Conservation (phyloP, 2,888 invertebrate species). For the Chrysolina haemoptera region DNA sequence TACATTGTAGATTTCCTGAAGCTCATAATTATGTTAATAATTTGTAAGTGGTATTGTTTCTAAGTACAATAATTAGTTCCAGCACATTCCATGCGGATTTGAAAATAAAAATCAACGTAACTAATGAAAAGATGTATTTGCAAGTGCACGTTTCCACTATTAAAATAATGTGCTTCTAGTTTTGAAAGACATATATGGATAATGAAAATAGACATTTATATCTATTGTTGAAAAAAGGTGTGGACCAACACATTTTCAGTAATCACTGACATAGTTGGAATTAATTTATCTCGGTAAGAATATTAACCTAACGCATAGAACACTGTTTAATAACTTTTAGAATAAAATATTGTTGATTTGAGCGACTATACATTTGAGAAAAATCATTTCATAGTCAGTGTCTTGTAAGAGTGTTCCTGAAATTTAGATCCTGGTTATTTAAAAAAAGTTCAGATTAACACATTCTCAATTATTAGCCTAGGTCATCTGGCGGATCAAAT, state of each 20-base stretch:
- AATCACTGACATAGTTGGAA: too few relatives aligned
- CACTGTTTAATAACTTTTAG: too few relatives aligned
- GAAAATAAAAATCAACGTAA: neutral
- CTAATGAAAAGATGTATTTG: neutral
- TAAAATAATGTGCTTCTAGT: neutral
- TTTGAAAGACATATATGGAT: neutral
- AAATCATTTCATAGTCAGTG: too few relatives aligned
- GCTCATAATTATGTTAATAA: neutral
- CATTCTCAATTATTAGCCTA: too few relatives aligned
- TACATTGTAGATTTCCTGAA: neutral
- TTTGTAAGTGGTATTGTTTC: neutral
- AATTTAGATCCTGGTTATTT: too few relatives aligned
- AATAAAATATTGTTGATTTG: too few relatives aligned
- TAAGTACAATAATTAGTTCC: neutral
- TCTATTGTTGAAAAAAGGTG: neutral
- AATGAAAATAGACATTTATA: neutral
- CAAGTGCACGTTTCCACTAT: constrained; percentile 7
- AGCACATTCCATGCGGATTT: neutral
- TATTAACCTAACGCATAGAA: too few relatives aligned
- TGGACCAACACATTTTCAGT: neutral
- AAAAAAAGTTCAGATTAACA: too few relatives aligned
- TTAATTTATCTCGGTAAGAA: too few relatives aligned
- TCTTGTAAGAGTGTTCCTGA: too few relatives aligned
- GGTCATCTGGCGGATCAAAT: too few relatives aligned
- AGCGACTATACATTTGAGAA: too few relatives aligned